These are phyloP conservation scores for Eulemur albifrons DNA, from an alignment of 2,797 vertebrate genomes.

Conservation along the genomic window DNA sequence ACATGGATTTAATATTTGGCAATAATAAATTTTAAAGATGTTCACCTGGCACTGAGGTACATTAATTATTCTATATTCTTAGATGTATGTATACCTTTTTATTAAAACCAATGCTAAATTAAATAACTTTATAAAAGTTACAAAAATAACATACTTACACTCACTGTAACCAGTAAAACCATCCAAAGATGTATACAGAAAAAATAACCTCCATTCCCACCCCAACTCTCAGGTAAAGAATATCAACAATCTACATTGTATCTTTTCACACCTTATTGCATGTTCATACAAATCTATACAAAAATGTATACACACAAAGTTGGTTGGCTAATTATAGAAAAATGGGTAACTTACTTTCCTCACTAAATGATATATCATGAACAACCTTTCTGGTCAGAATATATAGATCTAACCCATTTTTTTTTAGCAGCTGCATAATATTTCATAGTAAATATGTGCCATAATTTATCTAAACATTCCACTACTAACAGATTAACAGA, in stretches of 20 bases:
- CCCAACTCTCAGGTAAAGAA: background rate
- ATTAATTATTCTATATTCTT: background rate
- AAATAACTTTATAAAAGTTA: background rate
- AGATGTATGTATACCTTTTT: background rate
- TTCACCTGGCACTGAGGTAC: background rate
- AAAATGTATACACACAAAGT: background rate
- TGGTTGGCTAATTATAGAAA: background rate
- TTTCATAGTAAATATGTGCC: background rate
- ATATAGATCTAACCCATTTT: background rate
- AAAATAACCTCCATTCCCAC: background rate
- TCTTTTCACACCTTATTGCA: background rate
- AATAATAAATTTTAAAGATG: background rate
- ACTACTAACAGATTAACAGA: background rate
- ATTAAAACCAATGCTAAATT: slow-evolving; percentile 41
- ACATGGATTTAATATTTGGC: background rate
- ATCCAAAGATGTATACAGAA: background rate
- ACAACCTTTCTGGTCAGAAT: background rate
- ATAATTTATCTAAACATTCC: slow-evolving; percentile 23
- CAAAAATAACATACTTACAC: background rate
- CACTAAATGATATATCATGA: background rate
- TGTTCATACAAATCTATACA: background rate
- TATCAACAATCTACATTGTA: background rate
- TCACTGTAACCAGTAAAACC: background rate
- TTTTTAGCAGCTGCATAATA: background rate
- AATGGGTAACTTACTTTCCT: background rate